Percentiles rank a stretch among this genome's conserved stretches.
Evolutionary conservation across 2,113 vertebrate genomes (phyloP).

Genomic region (Sminthopsis crassicaudata): DNA sequence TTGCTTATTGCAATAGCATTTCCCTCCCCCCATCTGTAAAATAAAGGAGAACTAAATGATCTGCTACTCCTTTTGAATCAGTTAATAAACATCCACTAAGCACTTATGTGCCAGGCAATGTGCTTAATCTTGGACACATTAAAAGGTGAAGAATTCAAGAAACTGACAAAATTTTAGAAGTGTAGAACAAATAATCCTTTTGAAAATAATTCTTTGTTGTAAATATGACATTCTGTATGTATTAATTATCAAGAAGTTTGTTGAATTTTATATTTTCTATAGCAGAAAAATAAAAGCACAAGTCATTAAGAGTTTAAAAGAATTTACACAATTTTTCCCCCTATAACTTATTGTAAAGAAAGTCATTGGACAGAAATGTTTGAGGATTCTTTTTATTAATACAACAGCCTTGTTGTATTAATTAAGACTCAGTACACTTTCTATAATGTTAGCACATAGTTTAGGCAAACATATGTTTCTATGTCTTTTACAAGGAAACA

Average conservation of each 20-base stretch:
- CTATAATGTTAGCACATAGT: neutral
- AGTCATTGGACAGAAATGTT: neutral
- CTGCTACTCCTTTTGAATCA: neutral
- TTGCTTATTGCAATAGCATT: neutral
- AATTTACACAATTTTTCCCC: neutral
- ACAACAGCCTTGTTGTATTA: neutral
- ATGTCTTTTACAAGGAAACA: neutral
- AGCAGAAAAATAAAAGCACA: neutral
- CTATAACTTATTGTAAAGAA: neutral
- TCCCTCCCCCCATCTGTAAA: neutral
- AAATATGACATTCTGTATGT: neutral
- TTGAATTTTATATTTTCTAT: neutral
- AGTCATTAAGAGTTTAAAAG: neutral
- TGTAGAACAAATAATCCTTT: neutral
- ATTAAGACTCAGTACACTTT: neutral
- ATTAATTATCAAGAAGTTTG: neutral
- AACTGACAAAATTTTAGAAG: neutral
- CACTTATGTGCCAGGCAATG: neutral
- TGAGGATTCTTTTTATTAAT: neutral
- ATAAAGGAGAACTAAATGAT: neutral
- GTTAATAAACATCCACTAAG: neutral
- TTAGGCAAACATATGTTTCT: neutral
- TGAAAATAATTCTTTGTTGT: neutral
- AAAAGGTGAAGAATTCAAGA: neutral
- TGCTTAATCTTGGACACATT: neutral